phyloP scores from a whole-genome alignment of 2,113 vertebrate species.

The Cariama cristata region DNA sequence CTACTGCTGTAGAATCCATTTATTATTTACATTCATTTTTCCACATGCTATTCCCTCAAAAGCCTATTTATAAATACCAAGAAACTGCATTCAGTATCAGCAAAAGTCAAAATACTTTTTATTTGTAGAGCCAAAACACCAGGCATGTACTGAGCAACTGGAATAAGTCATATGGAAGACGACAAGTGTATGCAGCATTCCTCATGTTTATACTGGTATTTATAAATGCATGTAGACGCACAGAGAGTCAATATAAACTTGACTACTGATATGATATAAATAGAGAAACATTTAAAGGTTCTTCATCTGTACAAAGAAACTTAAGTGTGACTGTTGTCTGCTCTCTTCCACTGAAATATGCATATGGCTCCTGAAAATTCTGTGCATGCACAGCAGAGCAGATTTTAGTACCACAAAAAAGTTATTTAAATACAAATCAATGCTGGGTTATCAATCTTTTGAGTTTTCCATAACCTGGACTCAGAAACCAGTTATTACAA shows the following conservation, averaged over 20 bases:
- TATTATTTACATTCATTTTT: background rate
- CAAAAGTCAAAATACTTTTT: background rate
- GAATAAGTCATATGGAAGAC: too few relatives aligned
- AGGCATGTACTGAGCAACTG: background rate
- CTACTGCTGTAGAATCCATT: background rate
- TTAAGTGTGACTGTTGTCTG: background rate
- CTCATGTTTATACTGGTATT: background rate
- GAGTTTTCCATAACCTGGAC: background rate
- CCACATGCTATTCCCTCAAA: background rate
- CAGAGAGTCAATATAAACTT: background rate
- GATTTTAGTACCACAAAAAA: background rate
- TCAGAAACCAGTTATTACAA: background rate
- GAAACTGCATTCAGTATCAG: background rate
- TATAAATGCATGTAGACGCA: background rate
- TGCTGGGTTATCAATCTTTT: background rate
- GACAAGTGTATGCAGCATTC: background rate
- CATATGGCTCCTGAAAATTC: rapidly evolving
- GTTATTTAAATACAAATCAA: background rate
- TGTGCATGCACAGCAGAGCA: background rate
- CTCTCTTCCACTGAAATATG: background rate
- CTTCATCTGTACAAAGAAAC: background rate
- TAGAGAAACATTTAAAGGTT: background rate
- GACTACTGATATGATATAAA: background rate
- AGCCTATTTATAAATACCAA: background rate
- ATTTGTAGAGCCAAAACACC: background rate